Evolutionary conservation across 2,888 invertebrate genomes (phyloP).

Genomic region (Pteria penguin): DNA sequence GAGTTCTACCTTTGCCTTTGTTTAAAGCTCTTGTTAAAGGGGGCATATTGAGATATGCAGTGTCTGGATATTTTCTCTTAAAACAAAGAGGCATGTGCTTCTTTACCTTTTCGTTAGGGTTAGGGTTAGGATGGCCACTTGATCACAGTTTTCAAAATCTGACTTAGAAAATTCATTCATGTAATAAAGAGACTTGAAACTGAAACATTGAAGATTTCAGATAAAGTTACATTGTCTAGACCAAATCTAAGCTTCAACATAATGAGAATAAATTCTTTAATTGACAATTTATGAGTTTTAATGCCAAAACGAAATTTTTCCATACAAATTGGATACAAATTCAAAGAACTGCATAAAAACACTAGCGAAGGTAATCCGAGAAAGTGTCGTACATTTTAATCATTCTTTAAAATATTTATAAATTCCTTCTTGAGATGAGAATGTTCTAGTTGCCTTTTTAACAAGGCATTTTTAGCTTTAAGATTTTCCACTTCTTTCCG

Average conservation of each 20-base stretch:
- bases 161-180: constrained; percentile 11
- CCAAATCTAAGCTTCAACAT: constrained; percentile 19
- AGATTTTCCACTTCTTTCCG: background rate
- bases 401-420: background rate
- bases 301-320: constrained; percentile 17
- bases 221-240: constrained; percentile 6
- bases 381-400: constrained; percentile 5
- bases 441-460: background rate
- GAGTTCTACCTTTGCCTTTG: constrained; percentile 9
- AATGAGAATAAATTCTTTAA: constrained; percentile 11
- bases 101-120: constrained; percentile 3
- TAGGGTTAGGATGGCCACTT: constrained; percentile 22
- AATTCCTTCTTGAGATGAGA: background rate
- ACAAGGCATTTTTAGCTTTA: background rate
- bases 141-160: constrained; percentile 1
- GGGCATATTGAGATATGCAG: constrained; percentile 19
- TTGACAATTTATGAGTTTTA: constrained; percentile 7
- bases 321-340: constrained; percentile 7
- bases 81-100: constrained; percentile 18
- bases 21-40: constrained; percentile 3
- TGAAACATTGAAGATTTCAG: constrained; percentile 12
- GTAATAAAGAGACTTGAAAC: constrained; percentile 5
- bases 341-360: background rate
- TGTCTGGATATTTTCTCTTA: constrained; percentile 18
- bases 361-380: constrained; percentile 1